Conservation (phyloP, 2,797 vertebrate species). For the Argyrosomus regius region DNA sequence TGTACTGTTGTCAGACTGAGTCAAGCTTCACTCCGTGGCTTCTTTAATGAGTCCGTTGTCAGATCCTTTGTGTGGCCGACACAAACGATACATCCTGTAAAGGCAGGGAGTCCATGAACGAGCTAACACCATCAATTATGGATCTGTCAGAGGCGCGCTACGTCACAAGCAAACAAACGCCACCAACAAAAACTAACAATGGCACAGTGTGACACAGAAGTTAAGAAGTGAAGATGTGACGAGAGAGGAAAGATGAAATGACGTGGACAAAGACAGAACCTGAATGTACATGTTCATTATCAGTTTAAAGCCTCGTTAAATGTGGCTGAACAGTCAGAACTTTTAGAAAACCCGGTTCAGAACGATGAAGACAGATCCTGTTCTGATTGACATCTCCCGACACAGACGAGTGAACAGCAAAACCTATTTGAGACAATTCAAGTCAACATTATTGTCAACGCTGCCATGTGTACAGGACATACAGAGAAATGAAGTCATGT, state of each 20-base stretch:
- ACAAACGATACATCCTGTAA: constrained; percentile 22
- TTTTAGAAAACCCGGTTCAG: too few species aligned
- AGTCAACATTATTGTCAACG: too few species aligned
- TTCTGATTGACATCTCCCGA: too few species aligned
- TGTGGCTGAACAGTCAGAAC: too few species aligned
- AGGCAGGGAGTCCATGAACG: constrained; percentile 2
- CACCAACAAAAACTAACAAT: neutral
- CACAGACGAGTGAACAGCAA: too few species aligned
- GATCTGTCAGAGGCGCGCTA: neutral
- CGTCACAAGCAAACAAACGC: neutral
- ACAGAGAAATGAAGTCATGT: too few species aligned
- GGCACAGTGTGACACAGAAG: neutral
- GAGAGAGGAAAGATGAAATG: neutral
- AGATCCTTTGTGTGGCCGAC: constrained; percentile 17
- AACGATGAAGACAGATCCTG: too few species aligned
- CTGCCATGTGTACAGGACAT: too few species aligned
- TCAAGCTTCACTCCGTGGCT: neutral
- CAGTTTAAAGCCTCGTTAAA: too few species aligned
- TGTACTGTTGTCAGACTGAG: neutral
- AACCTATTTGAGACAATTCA: too few species aligned
- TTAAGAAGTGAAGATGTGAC: neutral
- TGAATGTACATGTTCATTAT: neutral
- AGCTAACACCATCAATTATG: constrained; percentile 20
- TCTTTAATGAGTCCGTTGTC: constrained; percentile 19
- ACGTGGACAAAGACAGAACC: neutral